Evolutionary conservation across 2,888 invertebrate species (phyloP).

Genomic region (Pseudoips prasinana): DNA sequence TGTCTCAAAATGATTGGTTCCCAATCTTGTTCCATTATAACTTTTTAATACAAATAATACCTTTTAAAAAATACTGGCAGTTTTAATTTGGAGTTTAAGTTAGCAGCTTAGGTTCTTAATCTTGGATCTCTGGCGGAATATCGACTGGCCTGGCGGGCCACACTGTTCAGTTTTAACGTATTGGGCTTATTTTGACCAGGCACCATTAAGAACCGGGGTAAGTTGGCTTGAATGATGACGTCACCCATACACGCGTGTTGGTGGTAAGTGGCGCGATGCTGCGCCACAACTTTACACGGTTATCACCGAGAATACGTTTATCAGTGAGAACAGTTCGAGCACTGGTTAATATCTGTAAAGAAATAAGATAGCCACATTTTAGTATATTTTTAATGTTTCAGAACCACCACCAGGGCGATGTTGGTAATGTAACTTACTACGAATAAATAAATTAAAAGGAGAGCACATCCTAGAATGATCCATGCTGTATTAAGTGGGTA

Average conservation of each 20-base stretch:
- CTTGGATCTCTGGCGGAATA: slow-evolving; percentile 81
- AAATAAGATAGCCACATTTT: too few species aligned
- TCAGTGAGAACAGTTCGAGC: too few species aligned
- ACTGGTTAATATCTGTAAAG: too few species aligned
- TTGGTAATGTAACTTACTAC: too few species aligned
- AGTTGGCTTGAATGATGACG: slow-evolving; percentile 35
- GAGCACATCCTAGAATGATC: too few species aligned
- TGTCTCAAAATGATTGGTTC: slow-evolving; percentile 54
- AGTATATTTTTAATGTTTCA: too few species aligned
- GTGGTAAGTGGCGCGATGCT: slow-evolving; percentile 45
- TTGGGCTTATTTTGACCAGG: slow-evolving; percentile 77
- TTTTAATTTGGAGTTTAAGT: slow-evolving; percentile 27
- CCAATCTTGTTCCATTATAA: slow-evolving; percentile 55
- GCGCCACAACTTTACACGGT: slow-evolving; percentile 50
- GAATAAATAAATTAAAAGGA: too few species aligned
- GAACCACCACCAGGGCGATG: too few species aligned
- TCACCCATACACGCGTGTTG: slow-evolving; percentile 67
- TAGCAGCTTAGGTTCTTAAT: slow-evolving; percentile 76
- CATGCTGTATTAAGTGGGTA: too few species aligned
- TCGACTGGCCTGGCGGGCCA: slow-evolving; percentile 74
- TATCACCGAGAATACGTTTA: slow-evolving; percentile 6
- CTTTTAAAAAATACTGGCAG: slow-evolving; percentile 63
- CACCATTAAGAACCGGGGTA: slow-evolving; percentile 80
- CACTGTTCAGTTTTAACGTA: slow-evolving; percentile 73
- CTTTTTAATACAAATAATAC: slow-evolving; percentile 47